Evolutionary conservation across 2,113 vertebrate genomes (phyloP).

Genomic region (Cacatua alba): DNA sequence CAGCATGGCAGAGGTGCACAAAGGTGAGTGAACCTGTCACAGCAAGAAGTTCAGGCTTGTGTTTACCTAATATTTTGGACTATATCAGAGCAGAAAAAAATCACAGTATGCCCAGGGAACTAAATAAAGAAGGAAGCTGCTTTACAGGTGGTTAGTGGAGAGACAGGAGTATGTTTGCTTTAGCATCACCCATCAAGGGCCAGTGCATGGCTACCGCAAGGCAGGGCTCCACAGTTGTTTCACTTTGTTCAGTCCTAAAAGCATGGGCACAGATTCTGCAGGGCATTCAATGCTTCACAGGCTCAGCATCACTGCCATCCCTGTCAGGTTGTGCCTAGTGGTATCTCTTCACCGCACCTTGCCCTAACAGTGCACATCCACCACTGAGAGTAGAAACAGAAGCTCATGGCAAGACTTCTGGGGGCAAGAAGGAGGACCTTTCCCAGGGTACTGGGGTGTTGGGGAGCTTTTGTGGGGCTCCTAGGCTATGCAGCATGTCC

Average conservation of each 20-base stretch:
- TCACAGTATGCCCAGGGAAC: neutral
- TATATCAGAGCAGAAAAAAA: neutral
- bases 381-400: neutral
- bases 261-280: neutral
- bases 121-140: neutral
- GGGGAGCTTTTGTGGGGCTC: neutral
- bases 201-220: neutral
- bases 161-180: neutral
- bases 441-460: neutral
- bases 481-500: neutral
- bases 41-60: neutral
- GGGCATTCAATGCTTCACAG: neutral
- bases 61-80: neutral
- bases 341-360: neutral
- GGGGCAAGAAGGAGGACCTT: neutral
- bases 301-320: neutral
- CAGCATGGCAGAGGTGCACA: neutral
- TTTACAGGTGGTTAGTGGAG: neutral
- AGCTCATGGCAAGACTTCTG: neutral
- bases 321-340: neutral
- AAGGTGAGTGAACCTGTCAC: neutral
- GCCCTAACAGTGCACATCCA: neutral
- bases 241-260: neutral
- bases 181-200: fast-evolving
- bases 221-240: neutral